Conservation (phyloP, 2,797 vertebrate species). For the Semaprochilodus insignis region DNA sequence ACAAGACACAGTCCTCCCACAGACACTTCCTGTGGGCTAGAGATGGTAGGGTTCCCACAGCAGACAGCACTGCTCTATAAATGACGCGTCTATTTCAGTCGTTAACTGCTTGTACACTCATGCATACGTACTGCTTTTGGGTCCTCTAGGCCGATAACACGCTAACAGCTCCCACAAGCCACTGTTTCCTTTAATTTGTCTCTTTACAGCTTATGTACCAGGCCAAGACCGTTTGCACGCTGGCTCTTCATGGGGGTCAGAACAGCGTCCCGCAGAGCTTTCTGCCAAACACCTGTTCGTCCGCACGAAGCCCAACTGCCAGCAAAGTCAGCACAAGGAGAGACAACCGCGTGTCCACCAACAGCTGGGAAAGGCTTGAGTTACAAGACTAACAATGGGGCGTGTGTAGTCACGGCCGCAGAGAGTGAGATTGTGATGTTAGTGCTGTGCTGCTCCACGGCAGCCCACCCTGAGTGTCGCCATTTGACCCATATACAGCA, state of each 20-base stretch:
- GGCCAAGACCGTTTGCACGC: neutral
- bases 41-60: conserved; percentile 34
- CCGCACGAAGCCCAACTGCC: conserved; percentile 51
- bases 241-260: neutral
- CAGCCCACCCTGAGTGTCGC: neutral
- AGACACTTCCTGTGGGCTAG: conserved; percentile 70
- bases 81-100: neutral
- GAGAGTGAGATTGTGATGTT: neutral
- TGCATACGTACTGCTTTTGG: neutral
- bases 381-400: conserved; percentile 51
- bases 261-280: neutral
- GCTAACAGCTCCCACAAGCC: neutral
- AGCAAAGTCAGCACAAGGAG: conserved; percentile 36
- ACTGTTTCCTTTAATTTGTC: neutral
- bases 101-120: neutral
- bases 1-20: conserved; percentile 31
- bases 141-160: neutral
- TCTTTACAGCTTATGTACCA: neutral
- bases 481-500: neutral
- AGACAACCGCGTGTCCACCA: conserved; percentile 34
- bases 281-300: conserved; percentile 48
- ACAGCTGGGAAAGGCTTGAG: conserved; percentile 50
- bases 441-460: too few species aligned
- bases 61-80: neutral
- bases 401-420: conserved; percentile 11